These are phyloP conservation scores for Oreotragus oreotragus DNA, from an alignment of 2,113 vertebrate species.

Conservation along the genomic window DNA sequence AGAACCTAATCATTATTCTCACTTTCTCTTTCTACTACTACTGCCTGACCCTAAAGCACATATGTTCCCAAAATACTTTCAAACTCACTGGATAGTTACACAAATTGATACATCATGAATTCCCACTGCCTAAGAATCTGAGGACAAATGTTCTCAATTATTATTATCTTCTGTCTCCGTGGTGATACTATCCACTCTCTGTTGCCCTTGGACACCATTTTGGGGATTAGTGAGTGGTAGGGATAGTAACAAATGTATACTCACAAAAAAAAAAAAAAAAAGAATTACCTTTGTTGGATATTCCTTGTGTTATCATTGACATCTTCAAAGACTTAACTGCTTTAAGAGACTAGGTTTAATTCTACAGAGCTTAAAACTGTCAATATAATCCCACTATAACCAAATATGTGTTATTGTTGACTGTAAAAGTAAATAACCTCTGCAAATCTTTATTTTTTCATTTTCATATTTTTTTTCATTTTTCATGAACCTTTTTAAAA, in stretches of 20 bases:
- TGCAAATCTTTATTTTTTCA: not conserved
- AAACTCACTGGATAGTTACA: not conserved
- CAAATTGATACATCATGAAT: not conserved
- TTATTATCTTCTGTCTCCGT: not conserved
- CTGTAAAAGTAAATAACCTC: not conserved
- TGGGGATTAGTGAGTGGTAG: not conserved
- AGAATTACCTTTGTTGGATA: not conserved
- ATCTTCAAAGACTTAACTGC: not conserved
- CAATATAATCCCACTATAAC: not conserved
- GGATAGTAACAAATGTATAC: not conserved
- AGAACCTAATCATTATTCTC: constrained; percentile 24
- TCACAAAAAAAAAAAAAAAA: not conserved
- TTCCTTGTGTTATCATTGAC: not conserved
- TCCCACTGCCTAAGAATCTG: not conserved
- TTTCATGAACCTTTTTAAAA: not conserved
- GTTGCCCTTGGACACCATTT: not conserved
- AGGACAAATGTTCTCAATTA: not conserved
- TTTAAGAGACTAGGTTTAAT: not conserved
- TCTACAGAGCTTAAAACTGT: not conserved
- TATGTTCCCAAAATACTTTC: not conserved
- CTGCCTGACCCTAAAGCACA: not conserved
- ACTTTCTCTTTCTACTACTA: not conserved
- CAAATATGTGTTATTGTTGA: not conserved
- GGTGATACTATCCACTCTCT: not conserved
- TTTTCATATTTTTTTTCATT: too few relatives aligned